Conservation (phyloP, 2,888 invertebrate genomes). For the Catocala fraxini region DNA sequence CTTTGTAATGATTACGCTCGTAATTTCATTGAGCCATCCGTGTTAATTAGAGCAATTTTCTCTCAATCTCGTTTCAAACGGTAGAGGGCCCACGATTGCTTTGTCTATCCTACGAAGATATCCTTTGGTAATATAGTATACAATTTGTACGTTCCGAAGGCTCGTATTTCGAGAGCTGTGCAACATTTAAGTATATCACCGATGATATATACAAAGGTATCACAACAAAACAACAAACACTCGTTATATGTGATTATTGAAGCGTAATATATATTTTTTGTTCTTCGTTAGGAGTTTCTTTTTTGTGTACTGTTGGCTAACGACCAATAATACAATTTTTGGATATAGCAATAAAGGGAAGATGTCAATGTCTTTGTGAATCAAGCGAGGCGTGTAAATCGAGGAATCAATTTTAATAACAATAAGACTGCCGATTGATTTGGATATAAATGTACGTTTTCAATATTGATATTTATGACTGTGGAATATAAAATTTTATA, state of each 20-base stretch:
- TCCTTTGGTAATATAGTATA: slow-evolving; percentile 33
- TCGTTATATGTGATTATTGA: slow-evolving; percentile 60
- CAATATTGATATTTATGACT: not conserved
- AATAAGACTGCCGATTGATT: slow-evolving; percentile 15
- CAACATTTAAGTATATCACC: slow-evolving; percentile 30
- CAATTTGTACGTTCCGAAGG: slow-evolving; percentile 38
- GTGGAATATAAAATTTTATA: too few species aligned
- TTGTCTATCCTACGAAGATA: slow-evolving; percentile 32
- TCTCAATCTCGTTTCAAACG: slow-evolving; percentile 36
- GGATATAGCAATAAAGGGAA: slow-evolving; percentile 20
- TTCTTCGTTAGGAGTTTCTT: slow-evolving; percentile 33
- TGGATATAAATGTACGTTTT: not conserved
- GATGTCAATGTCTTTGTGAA: slow-evolving; percentile 26
- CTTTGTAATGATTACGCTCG: slow-evolving; percentile 42
- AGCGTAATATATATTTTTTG: slow-evolving; percentile 50
- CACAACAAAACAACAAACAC: slow-evolving; percentile 47
- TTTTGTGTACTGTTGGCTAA: slow-evolving; percentile 37
- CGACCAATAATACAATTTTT: slow-evolving; percentile 43
- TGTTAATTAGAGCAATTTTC: slow-evolving; percentile 46
- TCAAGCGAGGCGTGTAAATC: slow-evolving; percentile 21
- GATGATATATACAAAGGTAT: slow-evolving; percentile 37
- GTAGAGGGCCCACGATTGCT: slow-evolving; percentile 34
- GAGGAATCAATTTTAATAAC: slow-evolving; percentile 18
- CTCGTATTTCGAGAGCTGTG: slow-evolving; percentile 32
- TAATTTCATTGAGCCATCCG: slow-evolving; percentile 40